These are phyloP conservation scores for Drosophila kurseongensis DNA, from an alignment of 1,140 invertebrate species.

Conservation along the genomic window DNA sequence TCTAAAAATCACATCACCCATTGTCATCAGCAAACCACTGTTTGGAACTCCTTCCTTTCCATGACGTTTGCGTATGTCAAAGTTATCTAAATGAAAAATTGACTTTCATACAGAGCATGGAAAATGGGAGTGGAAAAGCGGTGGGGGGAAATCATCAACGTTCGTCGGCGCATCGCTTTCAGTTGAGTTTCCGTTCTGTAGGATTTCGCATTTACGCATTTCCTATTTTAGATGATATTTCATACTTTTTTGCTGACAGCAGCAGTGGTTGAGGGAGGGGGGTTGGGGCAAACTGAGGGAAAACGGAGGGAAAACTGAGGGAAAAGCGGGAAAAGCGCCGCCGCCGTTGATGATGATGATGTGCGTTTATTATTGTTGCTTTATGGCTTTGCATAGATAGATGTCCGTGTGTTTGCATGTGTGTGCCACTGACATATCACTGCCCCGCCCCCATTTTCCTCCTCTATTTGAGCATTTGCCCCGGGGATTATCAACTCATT, in stretches of 20 bases:
- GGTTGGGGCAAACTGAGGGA: background rate
- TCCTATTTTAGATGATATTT: conserved; percentile 82
- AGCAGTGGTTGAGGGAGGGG: conserved; percentile 18
- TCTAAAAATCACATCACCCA: background rate
- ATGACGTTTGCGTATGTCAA: conserved; percentile 83
- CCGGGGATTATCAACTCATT: conserved; percentile 81
- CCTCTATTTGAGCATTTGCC: conserved; percentile 46
- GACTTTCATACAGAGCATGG: conserved; percentile 71
- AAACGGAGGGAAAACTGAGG: conserved; percentile 1
- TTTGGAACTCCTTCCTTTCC: conserved; percentile 31
- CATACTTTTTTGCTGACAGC: conserved; percentile 79
- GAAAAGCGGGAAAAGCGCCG: conserved; percentile 5
- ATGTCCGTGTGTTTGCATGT: conserved; percentile 41
- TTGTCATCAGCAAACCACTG: conserved; percentile 7
- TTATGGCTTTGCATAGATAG: conserved; percentile 76
- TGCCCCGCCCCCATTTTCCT: background rate
- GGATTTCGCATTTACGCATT: conserved; percentile 82
- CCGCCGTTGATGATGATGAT: conserved; percentile 70
- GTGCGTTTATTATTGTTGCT: conserved; percentile 82
- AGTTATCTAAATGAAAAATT: conserved; percentile 83
- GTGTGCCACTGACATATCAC: conserved; percentile 36
- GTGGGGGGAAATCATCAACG: conserved; percentile 54
- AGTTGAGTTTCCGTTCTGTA: conserved; percentile 78
- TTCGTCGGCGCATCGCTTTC: conserved; percentile 65
- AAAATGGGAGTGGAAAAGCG: conserved; percentile 11